Percentiles rank a stretch among this genome's conserved stretches.
These are phyloP conservation scores for Hanleya hanleyi DNA, from an alignment of 2,888 invertebrate species.

Conservation along the genomic window DNA sequence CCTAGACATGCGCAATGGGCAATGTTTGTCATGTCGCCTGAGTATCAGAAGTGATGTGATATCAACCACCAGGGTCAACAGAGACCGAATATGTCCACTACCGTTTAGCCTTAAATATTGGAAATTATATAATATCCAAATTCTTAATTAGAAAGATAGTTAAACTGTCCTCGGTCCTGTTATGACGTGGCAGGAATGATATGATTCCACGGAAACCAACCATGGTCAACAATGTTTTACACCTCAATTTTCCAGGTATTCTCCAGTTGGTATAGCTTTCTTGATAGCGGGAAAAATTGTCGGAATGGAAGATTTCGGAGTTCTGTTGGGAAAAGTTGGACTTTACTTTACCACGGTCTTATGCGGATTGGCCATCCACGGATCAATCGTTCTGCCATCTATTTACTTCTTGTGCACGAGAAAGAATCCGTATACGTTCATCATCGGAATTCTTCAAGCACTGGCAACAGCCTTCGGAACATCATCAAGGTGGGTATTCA, in stretches of 20 bases:
- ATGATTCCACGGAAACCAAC: too few relatives aligned
- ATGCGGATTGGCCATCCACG: conserved; percentile 88
- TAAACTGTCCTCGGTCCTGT: too few relatives aligned
- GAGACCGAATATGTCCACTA: too few relatives aligned
- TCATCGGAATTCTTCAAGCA: conserved; percentile 76
- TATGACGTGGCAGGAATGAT: too few relatives aligned
- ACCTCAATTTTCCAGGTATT: conserved; percentile 56
- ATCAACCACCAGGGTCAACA: too few relatives aligned
- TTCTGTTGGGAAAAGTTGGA: conserved; percentile 89
- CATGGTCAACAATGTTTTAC: background rate
- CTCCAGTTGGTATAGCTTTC: conserved; percentile 67
- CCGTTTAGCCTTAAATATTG: too few relatives aligned
- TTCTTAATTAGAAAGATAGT: too few relatives aligned
- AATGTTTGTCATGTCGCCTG: too few relatives aligned
- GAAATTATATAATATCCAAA: too few relatives aligned
- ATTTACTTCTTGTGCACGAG: conserved; percentile 80
- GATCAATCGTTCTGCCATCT: conserved; percentile 89
- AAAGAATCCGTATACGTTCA: conserved; percentile 67
- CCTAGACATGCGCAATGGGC: too few relatives aligned
- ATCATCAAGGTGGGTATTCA: conserved; percentile 91
- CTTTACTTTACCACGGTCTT: conserved; percentile 92
- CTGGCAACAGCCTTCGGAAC: conserved; percentile 97
- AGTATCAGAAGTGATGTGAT: too few relatives aligned
- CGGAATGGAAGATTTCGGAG: conserved; percentile 89
- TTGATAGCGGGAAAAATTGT: conserved; percentile 88